Evolutionary conservation across 2,888 invertebrate species (phyloP), one percentile per base, ranked within the genome.

Genomic region (Meta bourneti): DNA sequence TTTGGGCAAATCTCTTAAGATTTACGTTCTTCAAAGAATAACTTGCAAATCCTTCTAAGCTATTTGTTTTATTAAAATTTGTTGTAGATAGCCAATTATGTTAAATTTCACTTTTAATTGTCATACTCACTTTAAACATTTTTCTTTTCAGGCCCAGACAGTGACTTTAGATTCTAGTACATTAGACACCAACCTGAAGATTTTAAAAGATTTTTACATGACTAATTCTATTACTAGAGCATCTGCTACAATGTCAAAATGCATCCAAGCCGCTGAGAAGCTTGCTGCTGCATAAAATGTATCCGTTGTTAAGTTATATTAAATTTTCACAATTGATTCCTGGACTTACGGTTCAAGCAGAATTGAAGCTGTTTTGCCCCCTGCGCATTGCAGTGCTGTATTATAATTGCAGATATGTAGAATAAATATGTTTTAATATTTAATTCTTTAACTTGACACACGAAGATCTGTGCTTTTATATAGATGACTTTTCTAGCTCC

Each of bases 241-340:
- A 54, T 99, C 99, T 6, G 97, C 98, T 93, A 99, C 99, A 82
- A 99, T 99, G 99, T 99, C 99, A 82, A 99, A 99, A 95, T 99
- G 99, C 95, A 97, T 99, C 93, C 97, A 98, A 94, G 99, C 99
- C 16, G 98, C 97, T 4, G 96, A 96, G 93, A 98, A 98, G 95
- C 97, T 91, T n/a, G 52, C 71, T 75, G 51, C 82, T n/a, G 69
- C 87, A 52, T 81, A 84, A 75, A 61, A 9, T 61, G 5, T 61
- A 34, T 16, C 11, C 16, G 8, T 61, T 16, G 61, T 61, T 61
- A 61, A 61, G 61, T 61, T 61, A 16, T 16, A 61, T 16, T 61
- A 9, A 61, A 16, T 61, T 83, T 74, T 54, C 52, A 11, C 34
- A 34, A 34, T 34, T 34, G 1, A 34, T 34, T 34, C 34, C 74